Evolutionary conservation across 1,140 invertebrate species (phyloP), one percentile per base, ranked within the genome.

Genomic region (Adoxophyes honmai): DNA sequence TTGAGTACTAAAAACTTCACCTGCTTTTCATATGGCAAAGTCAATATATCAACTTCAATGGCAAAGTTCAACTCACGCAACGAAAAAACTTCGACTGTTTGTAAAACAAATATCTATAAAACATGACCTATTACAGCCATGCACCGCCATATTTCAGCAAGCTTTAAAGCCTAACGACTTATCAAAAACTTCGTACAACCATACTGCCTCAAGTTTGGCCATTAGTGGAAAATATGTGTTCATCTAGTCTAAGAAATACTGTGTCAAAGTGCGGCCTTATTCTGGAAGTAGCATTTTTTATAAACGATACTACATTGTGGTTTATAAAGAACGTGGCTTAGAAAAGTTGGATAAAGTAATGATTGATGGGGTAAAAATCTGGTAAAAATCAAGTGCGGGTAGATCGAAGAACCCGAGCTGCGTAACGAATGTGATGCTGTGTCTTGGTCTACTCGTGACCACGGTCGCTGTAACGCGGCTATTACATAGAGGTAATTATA

Each of bases 211-310:
- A 82, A 86, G 62, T 85, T 84, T 71, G 72, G 73, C 75, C 71
- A 76, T 84, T 81, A 83, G 72, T 67, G 76, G 64, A 70, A 82
- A 79, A 81, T 78, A 81, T 74, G 73, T 71, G 73, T 80, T 73
- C 73, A 70, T 81, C 75, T 83, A 85, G 80, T 79, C 80, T 63
- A 73, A 83, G 78, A 84, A 80, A 79, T 82, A 68, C 61, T 69
- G 73, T 72, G 66, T 44, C 57, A 64, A 69, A 65, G 60, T 66
- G 61, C 52, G 58, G 70, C 60, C 63, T 66, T 69, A 65, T 73
- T 66, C 71, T 57, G 42, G 18, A 11, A n/a, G 16, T 48, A 11
- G 0, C 8, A 21, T 10, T 48, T 28, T 1, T 7, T 2, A 28
- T 28, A 28, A 28, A 28, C 21, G 21, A 3, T 28, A 28, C n/a